These are phyloP conservation scores for Nebria ingens DNA, from an alignment of 1,140 invertebrate species.

Conservation along the genomic window DNA sequence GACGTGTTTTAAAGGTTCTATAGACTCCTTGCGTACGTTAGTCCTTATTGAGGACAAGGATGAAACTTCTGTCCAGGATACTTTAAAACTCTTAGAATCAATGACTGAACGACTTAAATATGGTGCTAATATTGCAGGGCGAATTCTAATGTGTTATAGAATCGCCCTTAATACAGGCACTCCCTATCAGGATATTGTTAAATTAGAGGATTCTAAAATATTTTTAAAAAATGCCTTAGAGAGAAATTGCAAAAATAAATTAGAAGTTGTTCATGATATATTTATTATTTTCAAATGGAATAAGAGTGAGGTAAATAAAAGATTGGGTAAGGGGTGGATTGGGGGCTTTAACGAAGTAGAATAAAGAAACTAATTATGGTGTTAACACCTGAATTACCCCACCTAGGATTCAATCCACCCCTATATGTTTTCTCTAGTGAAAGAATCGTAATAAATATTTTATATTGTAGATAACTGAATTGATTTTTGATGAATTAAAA, in stretches of 20 bases:
- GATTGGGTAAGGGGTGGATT: no score
- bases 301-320: conserved; percentile 26
- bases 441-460: no score
- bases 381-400: no score
- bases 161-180: conserved; percentile 42
- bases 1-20: conserved; percentile 4
- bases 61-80: conserved; percentile 23
- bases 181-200: conserved; percentile 42
- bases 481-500: conserved; percentile 43
- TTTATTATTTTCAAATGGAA: conserved; percentile 25
- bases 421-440: no score
- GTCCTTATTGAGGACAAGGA: conserved; percentile 15
- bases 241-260: conserved; percentile 40
- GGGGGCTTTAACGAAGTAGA: no score
- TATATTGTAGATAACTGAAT: conserved; percentile 41
- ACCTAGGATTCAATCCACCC: no score
- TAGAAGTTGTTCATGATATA: conserved; percentile 44
- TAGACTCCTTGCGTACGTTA: conserved; percentile 13
- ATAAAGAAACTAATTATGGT: background rate
- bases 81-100: conserved; percentile 22
- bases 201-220: conserved; percentile 38
- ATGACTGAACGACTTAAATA: conserved; percentile 33
- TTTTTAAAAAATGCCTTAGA: conserved; percentile 43
- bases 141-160: conserved; percentile 42
- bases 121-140: conserved; percentile 40